phyloP scores from a whole-genome alignment of 2,888 invertebrate genomes.

The Stenodera caucasica region DNA sequence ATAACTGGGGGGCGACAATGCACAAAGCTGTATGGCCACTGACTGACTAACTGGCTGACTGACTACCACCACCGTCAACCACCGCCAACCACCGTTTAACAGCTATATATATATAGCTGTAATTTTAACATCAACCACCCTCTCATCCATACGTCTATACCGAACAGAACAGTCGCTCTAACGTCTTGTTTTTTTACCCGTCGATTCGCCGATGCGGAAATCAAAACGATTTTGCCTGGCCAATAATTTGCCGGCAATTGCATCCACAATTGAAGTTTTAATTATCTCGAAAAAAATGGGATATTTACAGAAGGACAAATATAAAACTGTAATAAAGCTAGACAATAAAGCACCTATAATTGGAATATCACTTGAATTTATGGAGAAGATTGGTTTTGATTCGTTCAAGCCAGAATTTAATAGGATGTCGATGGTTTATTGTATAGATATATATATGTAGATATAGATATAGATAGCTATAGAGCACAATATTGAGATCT shows the following conservation, averaged over 20 bases:
- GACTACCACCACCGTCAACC: conserved; percentile 1
- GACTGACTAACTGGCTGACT: background rate
- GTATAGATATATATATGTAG: conserved; percentile 4
- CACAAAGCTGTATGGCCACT: background rate
- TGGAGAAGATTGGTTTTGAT: too few relatives aligned
- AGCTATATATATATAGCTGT: background rate
- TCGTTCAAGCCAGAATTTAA: background rate
- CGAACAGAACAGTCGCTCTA: too few relatives aligned
- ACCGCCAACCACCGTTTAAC: conserved; percentile 4
- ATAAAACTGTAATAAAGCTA: too few relatives aligned
- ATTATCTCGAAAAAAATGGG: background rate
- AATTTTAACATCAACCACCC: background rate
- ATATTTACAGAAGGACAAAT: too few relatives aligned
- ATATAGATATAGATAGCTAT: conserved; percentile 44
- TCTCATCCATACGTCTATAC: too few relatives aligned
- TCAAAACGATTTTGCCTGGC: background rate
- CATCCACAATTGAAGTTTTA: background rate
- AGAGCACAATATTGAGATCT: conserved; percentile 47
- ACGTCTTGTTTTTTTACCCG: background rate
- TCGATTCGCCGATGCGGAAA: background rate
- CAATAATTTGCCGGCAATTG: background rate
- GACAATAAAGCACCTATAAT: too few relatives aligned
- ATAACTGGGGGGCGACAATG: background rate
- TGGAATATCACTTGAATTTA: too few relatives aligned
- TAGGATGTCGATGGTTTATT: background rate